Evolutionary conservation across 2,113 vertebrate genomes (phyloP), one percentile per base, ranked within the genome.

Genomic region (Desmodus rotundus): DNA sequence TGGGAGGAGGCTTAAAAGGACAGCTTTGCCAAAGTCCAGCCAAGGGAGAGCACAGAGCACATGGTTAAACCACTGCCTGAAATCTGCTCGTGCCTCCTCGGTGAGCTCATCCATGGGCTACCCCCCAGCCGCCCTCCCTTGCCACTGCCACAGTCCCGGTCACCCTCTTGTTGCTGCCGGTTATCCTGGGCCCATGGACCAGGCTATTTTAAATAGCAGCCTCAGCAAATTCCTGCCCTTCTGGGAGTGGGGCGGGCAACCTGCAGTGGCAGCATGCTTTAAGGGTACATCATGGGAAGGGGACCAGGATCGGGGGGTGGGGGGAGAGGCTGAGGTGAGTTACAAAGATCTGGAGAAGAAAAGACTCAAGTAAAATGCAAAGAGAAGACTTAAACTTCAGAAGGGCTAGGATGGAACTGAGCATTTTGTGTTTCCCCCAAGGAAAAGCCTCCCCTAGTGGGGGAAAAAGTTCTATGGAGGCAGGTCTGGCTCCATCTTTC

Each of bases 281-380:
- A 19, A 74, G 8, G 52, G 26, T 16, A 31, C 43, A 4, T 50
- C 4, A 33, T 28, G 28, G 61, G 19, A 70, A 67, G 16, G 8
- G 74, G 19, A 1, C 5, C 7, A 16, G 45, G 58, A 0, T n/a
- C n/a, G 7, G 12, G 26, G 13, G 15, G 16, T 0, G 1, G 26
- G 10, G 1, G 47, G 1, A 20, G 10, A 1, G 47, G 28, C 33
- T 4, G 50, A 61, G 28, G 28, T 63, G 41, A 82, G 41, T 73
- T 28, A n/a, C 3, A 41, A 93, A 56, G 56, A 63, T 67, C 43
- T 54, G 36, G 22, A 63, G 10, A 47, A 94, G n/a, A 58, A 43
- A 82, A 77, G 45, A 80, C 14, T 58, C 36, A 17, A 43, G 33
- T 36, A n/a, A 84, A 89, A 89, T 14, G 45, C 43, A 41, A 80